Conservation (phyloP, 2,888 invertebrate genomes). For the Diogma glabrata region DNA sequence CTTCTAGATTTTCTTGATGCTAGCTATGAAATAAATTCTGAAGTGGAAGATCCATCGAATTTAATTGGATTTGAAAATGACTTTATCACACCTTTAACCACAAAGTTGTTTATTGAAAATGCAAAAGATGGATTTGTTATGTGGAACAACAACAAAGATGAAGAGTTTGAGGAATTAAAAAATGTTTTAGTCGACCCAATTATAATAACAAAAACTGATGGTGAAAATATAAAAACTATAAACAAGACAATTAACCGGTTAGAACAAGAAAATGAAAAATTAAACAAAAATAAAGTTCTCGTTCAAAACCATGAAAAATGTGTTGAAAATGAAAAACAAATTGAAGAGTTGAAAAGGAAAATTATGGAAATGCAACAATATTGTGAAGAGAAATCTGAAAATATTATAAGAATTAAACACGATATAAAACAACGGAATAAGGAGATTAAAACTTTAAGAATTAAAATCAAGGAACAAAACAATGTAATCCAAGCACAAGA, state of each 20-base stretch:
- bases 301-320: too few species aligned
- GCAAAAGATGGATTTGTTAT: slow-evolving; percentile 25
- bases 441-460: not conserved
- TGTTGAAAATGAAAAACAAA: not conserved
- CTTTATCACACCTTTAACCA: slow-evolving; percentile 25
- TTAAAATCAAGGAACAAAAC: not conserved
- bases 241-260: slow-evolving; percentile 21
- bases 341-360: not conserved
- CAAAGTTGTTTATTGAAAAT: slow-evolving; percentile 20
- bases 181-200: slow-evolving; percentile 23
- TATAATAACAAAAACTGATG: slow-evolving; percentile 21
- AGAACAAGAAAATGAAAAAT: not conserved
- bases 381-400: slow-evolving; percentile 9
- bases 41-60: slow-evolving; percentile 10
- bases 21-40: slow-evolving; percentile 15
- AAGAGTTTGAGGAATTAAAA: slow-evolving; percentile 25
- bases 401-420: slow-evolving; percentile 9
- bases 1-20: slow-evolving; percentile 31
- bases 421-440: too few species aligned
- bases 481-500: slow-evolving; percentile 19
- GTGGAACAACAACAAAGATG: slow-evolving; percentile 19
- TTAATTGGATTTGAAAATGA: slow-evolving; percentile 11
- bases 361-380: not conserved
- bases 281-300: slow-evolving; percentile 5
- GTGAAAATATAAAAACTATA: slow-evolving; percentile 20